phyloP scores from a whole-genome alignment of 1,140 invertebrate species.

The Gerris buenoi region DNA sequence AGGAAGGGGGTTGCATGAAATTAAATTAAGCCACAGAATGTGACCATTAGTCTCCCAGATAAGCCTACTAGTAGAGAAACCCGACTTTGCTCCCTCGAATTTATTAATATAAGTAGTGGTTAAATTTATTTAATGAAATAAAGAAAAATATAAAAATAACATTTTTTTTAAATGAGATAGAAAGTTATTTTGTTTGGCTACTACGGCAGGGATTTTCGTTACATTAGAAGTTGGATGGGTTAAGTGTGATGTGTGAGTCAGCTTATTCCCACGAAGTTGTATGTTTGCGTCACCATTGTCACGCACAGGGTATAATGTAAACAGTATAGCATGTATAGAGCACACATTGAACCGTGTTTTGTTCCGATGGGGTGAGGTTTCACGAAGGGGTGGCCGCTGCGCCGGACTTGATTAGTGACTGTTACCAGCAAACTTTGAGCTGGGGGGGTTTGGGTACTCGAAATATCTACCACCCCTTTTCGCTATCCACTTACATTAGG shows the following conservation, averaged over 20 bases:
- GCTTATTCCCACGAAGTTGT: background rate
- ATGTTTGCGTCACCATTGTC: background rate
- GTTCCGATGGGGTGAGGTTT: no score
- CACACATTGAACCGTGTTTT: no score
- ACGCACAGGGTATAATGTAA: background rate
- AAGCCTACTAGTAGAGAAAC: background rate
- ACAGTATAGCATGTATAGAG: no score
- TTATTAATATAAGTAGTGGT: no score
- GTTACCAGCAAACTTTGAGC: no score
- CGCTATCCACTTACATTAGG: no score
- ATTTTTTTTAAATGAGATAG: no score
- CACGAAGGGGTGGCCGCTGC: no score
- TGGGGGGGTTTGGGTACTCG: no score
- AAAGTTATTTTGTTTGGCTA: background rate
- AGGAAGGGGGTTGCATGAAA: background rate
- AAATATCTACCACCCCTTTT: no score
- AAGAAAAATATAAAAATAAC: background rate
- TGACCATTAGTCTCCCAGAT: background rate
- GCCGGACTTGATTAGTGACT: background rate
- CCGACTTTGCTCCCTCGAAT: background rate
- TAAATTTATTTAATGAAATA: background rate
- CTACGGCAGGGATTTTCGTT: background rate
- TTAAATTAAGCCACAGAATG: background rate
- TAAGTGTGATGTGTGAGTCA: background rate
- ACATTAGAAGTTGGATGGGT: background rate